Percentiles rank a stretch among this genome's conserved stretches.
These are phyloP conservation scores for Temnothorax unifasciatus DNA, from an alignment of 2,888 invertebrate genomes.

Conservation along the genomic window DNA sequence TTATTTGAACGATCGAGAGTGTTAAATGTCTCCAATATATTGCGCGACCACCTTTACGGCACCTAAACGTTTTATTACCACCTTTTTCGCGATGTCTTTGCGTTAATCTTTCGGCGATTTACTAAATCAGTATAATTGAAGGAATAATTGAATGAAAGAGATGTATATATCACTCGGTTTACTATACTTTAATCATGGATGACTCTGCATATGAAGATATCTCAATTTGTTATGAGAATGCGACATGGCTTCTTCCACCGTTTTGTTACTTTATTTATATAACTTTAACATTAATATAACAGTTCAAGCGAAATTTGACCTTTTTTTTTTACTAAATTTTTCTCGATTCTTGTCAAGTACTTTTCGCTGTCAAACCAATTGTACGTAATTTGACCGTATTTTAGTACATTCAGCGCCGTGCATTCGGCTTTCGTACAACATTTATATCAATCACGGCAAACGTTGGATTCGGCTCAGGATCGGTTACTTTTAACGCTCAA, in stretches of 20 bases:
- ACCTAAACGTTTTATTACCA: conserved; percentile 71
- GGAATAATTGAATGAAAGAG: neutral
- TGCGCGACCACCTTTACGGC: conserved; percentile 73
- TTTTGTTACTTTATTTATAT: neutral
- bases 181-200: neutral
- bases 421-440: conserved; percentile 1
- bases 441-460: conserved; percentile 7
- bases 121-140: neutral
- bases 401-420: conserved; percentile 18
- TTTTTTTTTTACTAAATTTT: neutral
- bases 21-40: conserved; percentile 58
- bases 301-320: neutral
- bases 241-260: conserved; percentile 26
- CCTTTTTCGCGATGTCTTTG: conserved; percentile 57
- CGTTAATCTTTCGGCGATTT: neutral
- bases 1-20: neutral
- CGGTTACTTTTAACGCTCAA: conserved; percentile 29
- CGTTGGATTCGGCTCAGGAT: conserved; percentile 4
- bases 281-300: neutral
- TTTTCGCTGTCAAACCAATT: neutral
- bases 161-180: neutral
- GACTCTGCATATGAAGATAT: conserved; percentile 29
- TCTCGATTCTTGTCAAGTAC: neutral
- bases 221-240: conserved; percentile 15
- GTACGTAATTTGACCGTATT: conserved; percentile 33